Evolutionary conservation across 2,797 vertebrate genomes (phyloP), one percentile per base, ranked within the genome.

Genomic region (Hydrolagus colliei): DNA sequence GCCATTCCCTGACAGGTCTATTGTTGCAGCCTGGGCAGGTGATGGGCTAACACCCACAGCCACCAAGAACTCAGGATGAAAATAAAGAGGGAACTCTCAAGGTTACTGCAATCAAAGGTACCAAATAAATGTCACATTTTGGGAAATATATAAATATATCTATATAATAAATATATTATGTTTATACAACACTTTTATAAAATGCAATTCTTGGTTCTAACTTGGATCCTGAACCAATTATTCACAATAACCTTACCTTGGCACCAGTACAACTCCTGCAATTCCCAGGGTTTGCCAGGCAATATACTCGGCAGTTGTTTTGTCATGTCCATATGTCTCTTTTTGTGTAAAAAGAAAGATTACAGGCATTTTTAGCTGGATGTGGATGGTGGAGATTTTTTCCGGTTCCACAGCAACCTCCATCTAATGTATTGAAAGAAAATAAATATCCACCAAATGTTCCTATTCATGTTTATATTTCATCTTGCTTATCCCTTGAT

Each of bases 271-370:
- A 82, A 98, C 89, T 84, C 96, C 93, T 0, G 95, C 96, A 79
- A 96, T 94, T 73, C 98, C 97, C 11, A 96, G 86, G 20, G 99
- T 94, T 89, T 91, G 91, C 96, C 95, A 95, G 67, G 96, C 97
- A 86, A 98, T 90, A 62, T 92, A 89, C 72, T 94, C 91, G 85
- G 97, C 97, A 0, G 92, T 95, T 89, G 88, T 92, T 90, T 89
- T 91, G 88, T 98, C 97, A 14, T 93, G 92, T 78, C 93, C 93
- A 0, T 94, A 89, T 0, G 96, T 98, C 16, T 93, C 92, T 0
- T 93, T 90, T 72, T 89, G 95, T 85, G 95, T 94, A 89, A 99
- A 94, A 86, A 99, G 92, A 90, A 98, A 98, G 85, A 99, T 91
- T 88, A 97, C 93, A 0, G 97, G 97, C 0, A 95, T 93, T 72